These are phyloP conservation scores for Latrodectus hesperus DNA, from an alignment of 2,888 invertebrate genomes.

Conservation along the genomic window DNA sequence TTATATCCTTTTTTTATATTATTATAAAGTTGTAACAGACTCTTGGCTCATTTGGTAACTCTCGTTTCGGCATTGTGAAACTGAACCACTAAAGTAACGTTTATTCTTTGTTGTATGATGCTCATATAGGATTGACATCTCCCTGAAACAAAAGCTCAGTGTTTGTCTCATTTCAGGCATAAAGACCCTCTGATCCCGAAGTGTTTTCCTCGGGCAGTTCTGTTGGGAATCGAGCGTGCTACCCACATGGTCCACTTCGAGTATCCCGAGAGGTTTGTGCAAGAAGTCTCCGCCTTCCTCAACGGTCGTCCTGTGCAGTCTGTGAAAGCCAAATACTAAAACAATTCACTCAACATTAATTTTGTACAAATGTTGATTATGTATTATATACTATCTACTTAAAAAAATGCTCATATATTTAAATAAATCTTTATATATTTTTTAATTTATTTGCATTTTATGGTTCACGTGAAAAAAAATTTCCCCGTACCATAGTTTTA, in stretches of 20 bases:
- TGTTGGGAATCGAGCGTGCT: conserved; percentile 40
- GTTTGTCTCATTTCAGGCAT: conserved; percentile 3
- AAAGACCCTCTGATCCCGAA: conserved; percentile 31
- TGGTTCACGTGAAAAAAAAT: too few relatives aligned
- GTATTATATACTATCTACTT: too few relatives aligned
- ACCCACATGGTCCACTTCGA: conserved; percentile 45
- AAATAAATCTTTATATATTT: too few relatives aligned
- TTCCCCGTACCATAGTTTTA: too few relatives aligned
- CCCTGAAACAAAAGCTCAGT: too few relatives aligned
- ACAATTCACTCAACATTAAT: not conserved
- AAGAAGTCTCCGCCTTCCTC: conserved; percentile 42
- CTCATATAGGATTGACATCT: too few relatives aligned
- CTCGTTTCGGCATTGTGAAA: not conserved
- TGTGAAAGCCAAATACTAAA: conserved; percentile 39
- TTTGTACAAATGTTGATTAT: too few relatives aligned
- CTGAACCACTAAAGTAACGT: not conserved
- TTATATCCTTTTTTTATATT: too few relatives aligned
- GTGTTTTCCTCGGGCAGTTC: conserved; percentile 30
- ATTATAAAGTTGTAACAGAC: too few relatives aligned
- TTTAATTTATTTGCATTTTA: too few relatives aligned
- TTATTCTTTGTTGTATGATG: not conserved
- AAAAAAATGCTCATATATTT: too few relatives aligned
- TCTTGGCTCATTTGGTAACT: too few relatives aligned
- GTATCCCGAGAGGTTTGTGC: conserved; percentile 18
- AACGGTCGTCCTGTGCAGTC: not conserved